phyloP scores from a whole-genome alignment of 2,888 invertebrate species.

The Phortica okadai region DNA sequence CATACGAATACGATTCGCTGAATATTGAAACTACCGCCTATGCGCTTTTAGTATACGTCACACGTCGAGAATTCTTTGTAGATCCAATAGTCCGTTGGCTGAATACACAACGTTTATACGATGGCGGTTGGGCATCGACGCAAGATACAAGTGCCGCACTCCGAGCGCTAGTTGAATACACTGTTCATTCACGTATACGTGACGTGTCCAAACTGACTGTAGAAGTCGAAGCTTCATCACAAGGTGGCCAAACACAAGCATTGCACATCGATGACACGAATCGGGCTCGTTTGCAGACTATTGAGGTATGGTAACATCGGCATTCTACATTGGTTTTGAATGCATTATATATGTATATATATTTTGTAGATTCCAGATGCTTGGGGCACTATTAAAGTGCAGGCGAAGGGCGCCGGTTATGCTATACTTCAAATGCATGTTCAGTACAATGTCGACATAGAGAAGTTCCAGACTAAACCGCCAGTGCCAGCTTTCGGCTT shows the following conservation, averaged over 20 bases:
- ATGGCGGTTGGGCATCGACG: slow-evolving; percentile 93
- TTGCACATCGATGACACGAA: slow-evolving; percentile 86
- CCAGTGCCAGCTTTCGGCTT: slow-evolving; percentile 89
- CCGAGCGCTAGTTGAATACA: slow-evolving; percentile 93
- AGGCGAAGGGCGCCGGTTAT: slow-evolving; percentile 95
- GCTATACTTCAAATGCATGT: slow-evolving; percentile 95
- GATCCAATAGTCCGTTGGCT: slow-evolving; percentile 94
- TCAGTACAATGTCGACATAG: slow-evolving; percentile 92
- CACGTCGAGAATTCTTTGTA: slow-evolving; percentile 87
- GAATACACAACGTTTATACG: slow-evolving; percentile 89
- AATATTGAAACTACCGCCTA: slow-evolving; percentile 96
- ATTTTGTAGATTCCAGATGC: slow-evolving; percentile 87
- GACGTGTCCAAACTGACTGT: slow-evolving; percentile 89
- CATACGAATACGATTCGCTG: slow-evolving; percentile 91
- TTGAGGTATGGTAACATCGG: slow-evolving; percentile 79
- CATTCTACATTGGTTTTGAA: not conserved
- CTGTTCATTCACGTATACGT: slow-evolving; percentile 88
- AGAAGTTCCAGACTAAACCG: slow-evolving; percentile 89
- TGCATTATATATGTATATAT: not conserved
- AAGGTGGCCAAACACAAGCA: slow-evolving; percentile 82
- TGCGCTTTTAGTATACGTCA: slow-evolving; percentile 91
- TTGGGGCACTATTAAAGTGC: slow-evolving; percentile 95
- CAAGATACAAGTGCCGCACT: slow-evolving; percentile 93
- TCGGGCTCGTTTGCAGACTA: slow-evolving; percentile 85
- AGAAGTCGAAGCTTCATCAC: slow-evolving; percentile 89